These are phyloP conservation scores for Eledona agricola DNA, from an alignment of 2,888 invertebrate species.

Conservation along the genomic window DNA sequence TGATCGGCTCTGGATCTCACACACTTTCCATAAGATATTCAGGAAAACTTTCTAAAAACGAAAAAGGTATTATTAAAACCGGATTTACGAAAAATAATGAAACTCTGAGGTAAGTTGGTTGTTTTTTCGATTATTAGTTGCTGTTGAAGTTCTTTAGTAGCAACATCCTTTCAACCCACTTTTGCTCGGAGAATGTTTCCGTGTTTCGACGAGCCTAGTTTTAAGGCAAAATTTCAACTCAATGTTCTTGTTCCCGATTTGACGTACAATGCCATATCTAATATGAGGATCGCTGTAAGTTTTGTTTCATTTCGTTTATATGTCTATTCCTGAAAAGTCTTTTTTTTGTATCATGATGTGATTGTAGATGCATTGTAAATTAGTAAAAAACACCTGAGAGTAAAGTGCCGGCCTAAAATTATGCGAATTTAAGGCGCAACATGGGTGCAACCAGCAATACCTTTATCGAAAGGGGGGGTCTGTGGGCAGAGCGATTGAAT, in stretches of 20 bases:
- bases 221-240: constrained; percentile 49
- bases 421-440: too few species aligned
- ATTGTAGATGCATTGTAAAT: too few species aligned
- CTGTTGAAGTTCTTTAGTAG: constrained; percentile 42
- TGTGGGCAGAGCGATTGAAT: too few species aligned
- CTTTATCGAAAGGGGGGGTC: too few species aligned
- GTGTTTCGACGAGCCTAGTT: constrained; percentile 52
- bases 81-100: constrained; percentile 31
- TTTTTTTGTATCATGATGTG: not conserved
- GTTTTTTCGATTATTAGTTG: not conserved
- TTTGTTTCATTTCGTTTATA: too few species aligned
- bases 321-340: too few species aligned
- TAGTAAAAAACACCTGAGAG: too few species aligned
- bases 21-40: constrained; percentile 68
- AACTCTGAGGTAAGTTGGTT: constrained; percentile 37
- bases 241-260: constrained; percentile 46
- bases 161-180: constrained; percentile 49
- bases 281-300: constrained; percentile 51
- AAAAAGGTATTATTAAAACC: constrained; percentile 72
- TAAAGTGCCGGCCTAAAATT: too few species aligned
- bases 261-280: constrained; percentile 47
- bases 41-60: constrained; percentile 70
- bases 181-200: constrained; percentile 49
- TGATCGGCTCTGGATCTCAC: constrained; percentile 62
- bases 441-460: too few species aligned